Evolutionary conservation across 1,140 invertebrate species (phyloP), one percentile per base, ranked within the genome.

Genomic region (Macrostomum lignano): DNA sequence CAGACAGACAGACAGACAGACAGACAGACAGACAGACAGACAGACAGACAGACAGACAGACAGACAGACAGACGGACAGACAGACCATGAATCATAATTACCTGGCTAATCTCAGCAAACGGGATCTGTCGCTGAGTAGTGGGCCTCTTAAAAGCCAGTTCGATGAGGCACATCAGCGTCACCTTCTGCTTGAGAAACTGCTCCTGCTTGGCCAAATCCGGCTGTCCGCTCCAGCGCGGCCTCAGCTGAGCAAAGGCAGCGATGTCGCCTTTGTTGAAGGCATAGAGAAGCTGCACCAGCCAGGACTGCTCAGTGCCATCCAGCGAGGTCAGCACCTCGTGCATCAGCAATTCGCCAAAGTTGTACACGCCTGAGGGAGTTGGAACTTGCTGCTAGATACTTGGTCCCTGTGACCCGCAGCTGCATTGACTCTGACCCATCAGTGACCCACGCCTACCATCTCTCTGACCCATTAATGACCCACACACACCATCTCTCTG

Each of bases 131-230:
- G 62, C 39, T 63, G 63, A 36, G 65, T 70, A 0, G 68, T 64
- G 34, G 66, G 64, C 38, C 69, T 55, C 40, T 65, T 63, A 44
- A 72, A 69, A 20, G 70, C 69, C 66, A 72, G 70, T 65, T 69
- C 86, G 82, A 96, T 94, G 0, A 96, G 62, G 56, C 82, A 91
- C 0, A 94, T 61, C 0, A 96, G 58, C 9, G 75, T 76, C 37
- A 96, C 82, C 56, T 96, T 96, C 50, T 84, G 72, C 25, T 73
- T 62, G 31, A 93, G 56, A 40, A 72, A 69, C 3, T 71, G 55
- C 49, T 88, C 77, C 44, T 79, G 70, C 0, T 70, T 67, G n/a
- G 68, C 67, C 9, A 96, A 60, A 58, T 91, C 81, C 11, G 74
- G 68, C 40, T 84, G 74, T 45, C 62, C 65, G n/a, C 52, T 61